A percentile compares a stretch with the other conserved stretches of the same genome.
Evolutionary conservation across 2,113 vertebrate species (phyloP).

Genomic region (Halichoeres trimaculatus): DNA sequence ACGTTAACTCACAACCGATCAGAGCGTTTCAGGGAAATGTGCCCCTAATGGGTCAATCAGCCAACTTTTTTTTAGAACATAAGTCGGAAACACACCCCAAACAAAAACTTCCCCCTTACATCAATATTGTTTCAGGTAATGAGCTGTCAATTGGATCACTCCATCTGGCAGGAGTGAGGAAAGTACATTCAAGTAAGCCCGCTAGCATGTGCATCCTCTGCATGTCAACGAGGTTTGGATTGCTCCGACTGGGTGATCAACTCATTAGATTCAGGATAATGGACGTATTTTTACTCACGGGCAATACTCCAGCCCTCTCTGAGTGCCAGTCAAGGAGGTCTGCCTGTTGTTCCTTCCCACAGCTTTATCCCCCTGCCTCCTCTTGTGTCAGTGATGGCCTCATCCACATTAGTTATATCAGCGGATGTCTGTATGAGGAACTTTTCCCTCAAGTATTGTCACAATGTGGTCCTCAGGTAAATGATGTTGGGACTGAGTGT

Average conservation of each 20-base stretch:
- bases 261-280: constrained; percentile 58
- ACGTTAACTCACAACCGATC: constrained; percentile 50
- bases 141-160: constrained; percentile 67
- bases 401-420: neutral
- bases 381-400: neutral
- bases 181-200: constrained; percentile 29
- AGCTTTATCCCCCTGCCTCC: neutral
- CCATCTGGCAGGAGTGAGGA: constrained; percentile 54
- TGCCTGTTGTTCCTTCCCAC: neutral
- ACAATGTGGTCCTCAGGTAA: too few relatives aligned
- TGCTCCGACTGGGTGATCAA: constrained; percentile 52
- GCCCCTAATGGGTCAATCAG: constrained; percentile 38
- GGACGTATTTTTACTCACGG: constrained; percentile 40
- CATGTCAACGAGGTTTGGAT: constrained; percentile 59
- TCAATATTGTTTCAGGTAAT: constrained; percentile 71
- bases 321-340: constrained; percentile 14
- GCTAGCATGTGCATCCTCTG: constrained; percentile 45
- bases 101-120: constrained; percentile 35
- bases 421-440: neutral
- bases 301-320: constrained; percentile 12
- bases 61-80: neutral
- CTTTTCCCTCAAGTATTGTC: too few relatives aligned
- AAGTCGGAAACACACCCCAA: constrained; percentile 2
- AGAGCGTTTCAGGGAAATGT: constrained; percentile 25
- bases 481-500: too few relatives aligned